Conservation (phyloP, 2,888 invertebrate genomes). For the Odontomyia ornata region DNA sequence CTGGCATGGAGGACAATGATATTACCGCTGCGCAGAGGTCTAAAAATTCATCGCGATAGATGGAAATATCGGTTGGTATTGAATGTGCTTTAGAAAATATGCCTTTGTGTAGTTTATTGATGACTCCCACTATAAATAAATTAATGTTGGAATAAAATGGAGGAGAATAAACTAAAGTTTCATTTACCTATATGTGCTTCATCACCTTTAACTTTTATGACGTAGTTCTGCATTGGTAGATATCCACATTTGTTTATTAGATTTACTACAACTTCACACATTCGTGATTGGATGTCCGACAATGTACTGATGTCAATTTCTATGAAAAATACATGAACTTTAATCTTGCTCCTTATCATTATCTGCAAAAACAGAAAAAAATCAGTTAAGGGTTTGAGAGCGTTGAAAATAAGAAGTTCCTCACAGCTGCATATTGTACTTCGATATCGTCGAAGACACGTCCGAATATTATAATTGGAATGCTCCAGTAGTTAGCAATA, state of each 20-base stretch:
- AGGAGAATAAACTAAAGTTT: background rate
- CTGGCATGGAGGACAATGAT: constrained; percentile 46
- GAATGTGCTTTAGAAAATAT: constrained; percentile 53
- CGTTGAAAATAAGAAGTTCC: background rate
- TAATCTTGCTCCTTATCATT: constrained; percentile 51
- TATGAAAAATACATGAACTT: constrained; percentile 52
- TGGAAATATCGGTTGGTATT: constrained; percentile 51
- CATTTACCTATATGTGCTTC: constrained; percentile 55
- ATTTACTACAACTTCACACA: constrained; percentile 56
- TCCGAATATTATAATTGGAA: constrained; percentile 57
- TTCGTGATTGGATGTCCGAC: constrained; percentile 56
- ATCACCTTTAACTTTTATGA: constrained; percentile 55
- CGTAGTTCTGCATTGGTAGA: constrained; percentile 55
- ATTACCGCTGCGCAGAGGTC: constrained; percentile 54
- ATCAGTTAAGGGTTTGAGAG: background rate
- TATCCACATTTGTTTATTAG: constrained; percentile 56
- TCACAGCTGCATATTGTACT: constrained; percentile 55
- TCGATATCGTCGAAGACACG: constrained; percentile 52
- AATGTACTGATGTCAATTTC: constrained; percentile 53
- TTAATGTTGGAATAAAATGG: background rate
- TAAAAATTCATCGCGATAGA: constrained; percentile 55
- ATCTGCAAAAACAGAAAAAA: constrained; percentile 41
- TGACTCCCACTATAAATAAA: constrained; percentile 53
- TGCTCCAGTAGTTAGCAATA: constrained; percentile 57
- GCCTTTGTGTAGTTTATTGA: constrained; percentile 50